Conservation (phyloP, 2,797 vertebrate genomes). For the Pyrocephalus nanus region DNA sequence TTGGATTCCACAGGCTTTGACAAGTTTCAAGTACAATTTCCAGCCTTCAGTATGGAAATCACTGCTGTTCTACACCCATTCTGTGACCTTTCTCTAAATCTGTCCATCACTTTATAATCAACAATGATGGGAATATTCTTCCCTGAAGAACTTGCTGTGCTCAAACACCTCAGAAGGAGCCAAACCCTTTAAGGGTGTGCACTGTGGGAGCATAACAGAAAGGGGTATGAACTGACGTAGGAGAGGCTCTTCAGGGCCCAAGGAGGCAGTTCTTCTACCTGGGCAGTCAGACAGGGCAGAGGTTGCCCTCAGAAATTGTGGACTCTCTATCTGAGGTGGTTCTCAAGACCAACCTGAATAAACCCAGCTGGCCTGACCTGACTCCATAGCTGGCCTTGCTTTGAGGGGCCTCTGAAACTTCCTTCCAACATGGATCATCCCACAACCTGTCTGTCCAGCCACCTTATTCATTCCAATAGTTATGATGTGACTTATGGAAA, state of each 20-base stretch:
- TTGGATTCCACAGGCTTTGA: not conserved
- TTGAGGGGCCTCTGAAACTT: not conserved
- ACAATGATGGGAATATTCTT: not conserved
- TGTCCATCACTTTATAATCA: not conserved
- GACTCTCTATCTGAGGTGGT: no score
- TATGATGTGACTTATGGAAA: not conserved
- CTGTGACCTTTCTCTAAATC: not conserved
- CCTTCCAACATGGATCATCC: rapidly evolving
- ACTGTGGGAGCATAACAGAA: rapidly evolving
- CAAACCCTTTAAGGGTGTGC: rapidly evolving
- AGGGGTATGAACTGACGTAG: rapidly evolving
- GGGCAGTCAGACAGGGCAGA: not conserved
- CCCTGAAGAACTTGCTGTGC: not conserved
- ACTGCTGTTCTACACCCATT: not conserved
- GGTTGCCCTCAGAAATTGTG: not conserved
- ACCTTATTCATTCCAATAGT: not conserved
- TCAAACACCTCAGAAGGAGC: not conserved
- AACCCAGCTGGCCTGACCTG: not conserved
- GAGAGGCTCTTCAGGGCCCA: not conserved
- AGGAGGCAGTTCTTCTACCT: rapidly evolving
- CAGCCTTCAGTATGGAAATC: not conserved
- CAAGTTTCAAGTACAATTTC: not conserved
- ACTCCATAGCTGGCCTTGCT: not conserved
- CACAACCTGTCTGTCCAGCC: not conserved
- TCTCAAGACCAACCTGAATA: not conserved